These are phyloP conservation scores for Tigriopus japonicus DNA, from an alignment of 1,140 invertebrate species.

Conservation along the genomic window DNA sequence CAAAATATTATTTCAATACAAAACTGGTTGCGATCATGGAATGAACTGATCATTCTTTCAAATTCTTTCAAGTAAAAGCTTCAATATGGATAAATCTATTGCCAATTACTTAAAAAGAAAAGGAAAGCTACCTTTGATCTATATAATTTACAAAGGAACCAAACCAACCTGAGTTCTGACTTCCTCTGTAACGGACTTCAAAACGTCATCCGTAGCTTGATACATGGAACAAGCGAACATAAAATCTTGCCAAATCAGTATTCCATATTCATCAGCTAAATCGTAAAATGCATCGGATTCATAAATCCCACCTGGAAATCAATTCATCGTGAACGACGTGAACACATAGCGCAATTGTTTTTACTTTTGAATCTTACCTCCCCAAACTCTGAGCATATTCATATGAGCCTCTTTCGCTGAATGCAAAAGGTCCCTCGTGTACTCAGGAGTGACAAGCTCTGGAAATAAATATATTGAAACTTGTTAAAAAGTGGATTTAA, in stretches of 20 bases:
- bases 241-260: constrained; percentile 43
- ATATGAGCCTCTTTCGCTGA: constrained; percentile 30
- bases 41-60: too few species aligned
- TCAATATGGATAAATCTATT: too few species aligned
- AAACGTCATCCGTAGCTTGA: constrained; percentile 49
- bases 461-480: constrained; percentile 22
- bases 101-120: too few species aligned
- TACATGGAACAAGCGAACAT: constrained; percentile 97
- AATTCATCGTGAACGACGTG: not conserved
- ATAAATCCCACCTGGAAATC: constrained; percentile 8
- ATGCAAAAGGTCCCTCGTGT: constrained; percentile 36
- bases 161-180: constrained; percentile 45
- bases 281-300: constrained; percentile 10
- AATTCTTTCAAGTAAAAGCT: too few species aligned
- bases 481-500: too few species aligned
- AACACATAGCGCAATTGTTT: not conserved
- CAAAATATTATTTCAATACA: too few species aligned
- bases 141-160: too few species aligned
- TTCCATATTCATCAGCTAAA: constrained; percentile 18
- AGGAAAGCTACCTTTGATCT: too few species aligned
- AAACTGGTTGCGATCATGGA: too few species aligned
- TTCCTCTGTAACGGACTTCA: constrained; percentile 52
- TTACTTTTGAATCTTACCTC: too few species aligned
- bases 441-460: constrained; percentile 39
- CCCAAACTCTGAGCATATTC: constrained; percentile 15